These are phyloP conservation scores for Discoglossus pictus DNA, from an alignment of 2,797 vertebrate species.

Conservation along the genomic window DNA sequence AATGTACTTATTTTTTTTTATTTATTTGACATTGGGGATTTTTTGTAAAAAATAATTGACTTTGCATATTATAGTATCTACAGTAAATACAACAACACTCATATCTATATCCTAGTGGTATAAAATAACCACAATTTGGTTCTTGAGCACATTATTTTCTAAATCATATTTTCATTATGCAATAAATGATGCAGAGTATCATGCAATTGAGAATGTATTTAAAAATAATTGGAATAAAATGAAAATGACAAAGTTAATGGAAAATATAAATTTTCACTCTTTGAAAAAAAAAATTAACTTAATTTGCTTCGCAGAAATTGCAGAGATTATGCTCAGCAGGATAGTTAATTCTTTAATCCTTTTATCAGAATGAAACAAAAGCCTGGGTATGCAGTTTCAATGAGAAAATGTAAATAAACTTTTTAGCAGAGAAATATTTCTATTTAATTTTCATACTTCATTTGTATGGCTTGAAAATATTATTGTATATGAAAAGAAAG, in stretches of 20 bases:
- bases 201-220: conserved; percentile 14
- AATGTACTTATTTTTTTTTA: too few relatives aligned
- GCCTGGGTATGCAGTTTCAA: conserved; percentile 26
- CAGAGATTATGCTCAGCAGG: conserved; percentile 55
- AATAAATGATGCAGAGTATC: conserved; percentile 17
- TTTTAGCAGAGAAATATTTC: conserved; percentile 1
- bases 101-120: too few relatives aligned
- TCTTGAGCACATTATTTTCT: neutral
- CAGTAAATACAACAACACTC: too few relatives aligned
- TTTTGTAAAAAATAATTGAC: too few relatives aligned
- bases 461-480: too few relatives aligned
- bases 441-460: too few relatives aligned
- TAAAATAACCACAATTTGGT: neutral
- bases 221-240: conserved; percentile 37
- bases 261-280: conserved; percentile 31
- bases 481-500: too few relatives aligned
- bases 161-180: conserved; percentile 21
- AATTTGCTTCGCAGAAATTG: conserved; percentile 48
- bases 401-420: conserved; percentile 29
- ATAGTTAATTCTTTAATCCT: conserved; percentile 57
- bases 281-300: conserved; percentile 23
- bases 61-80: too few relatives aligned
- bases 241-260: conserved; percentile 20
- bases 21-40: too few relatives aligned
- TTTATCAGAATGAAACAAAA: conserved; percentile 61